These are phyloP conservation scores for Clamator glandarius DNA, from an alignment of 2,797 vertebrate genomes.

Conservation along the genomic window DNA sequence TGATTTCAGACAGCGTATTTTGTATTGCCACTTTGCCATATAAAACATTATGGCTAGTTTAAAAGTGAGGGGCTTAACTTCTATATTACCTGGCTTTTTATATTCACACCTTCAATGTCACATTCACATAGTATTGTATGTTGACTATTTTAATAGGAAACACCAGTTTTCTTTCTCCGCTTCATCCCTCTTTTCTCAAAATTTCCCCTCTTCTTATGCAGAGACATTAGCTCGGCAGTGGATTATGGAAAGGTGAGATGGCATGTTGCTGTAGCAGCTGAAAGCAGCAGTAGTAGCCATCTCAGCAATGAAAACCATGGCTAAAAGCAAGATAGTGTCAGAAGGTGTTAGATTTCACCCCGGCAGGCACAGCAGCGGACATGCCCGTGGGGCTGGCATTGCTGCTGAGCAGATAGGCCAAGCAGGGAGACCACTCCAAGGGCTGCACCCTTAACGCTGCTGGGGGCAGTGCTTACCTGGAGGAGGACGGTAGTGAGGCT, in stretches of 20 bases:
- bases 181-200: not conserved
- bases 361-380: accelerated
- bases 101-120: not conserved
- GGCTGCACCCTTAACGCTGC: not conserved
- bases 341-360: not conserved
- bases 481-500: accelerated
- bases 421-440: not conserved
- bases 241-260: not conserved
- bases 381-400: not conserved
- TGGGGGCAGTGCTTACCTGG: not conserved
- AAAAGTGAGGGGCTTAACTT: not conserved
- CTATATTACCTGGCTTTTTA: not conserved
- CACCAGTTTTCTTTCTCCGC: not conserved
- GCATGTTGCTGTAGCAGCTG: not conserved
- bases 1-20: not conserved
- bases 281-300: not conserved
- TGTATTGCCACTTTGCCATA: not conserved
- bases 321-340: not conserved
- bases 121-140: not conserved
- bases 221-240: not conserved
- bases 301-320: not conserved
- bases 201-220: not conserved
- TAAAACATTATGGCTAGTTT: not conserved
- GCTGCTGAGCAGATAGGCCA: not conserved
- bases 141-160: not conserved